Evolutionary conservation across 2,113 vertebrate species (phyloP), one percentile per base, ranked within the genome.

Genomic region (Prunella fulvescens): DNA sequence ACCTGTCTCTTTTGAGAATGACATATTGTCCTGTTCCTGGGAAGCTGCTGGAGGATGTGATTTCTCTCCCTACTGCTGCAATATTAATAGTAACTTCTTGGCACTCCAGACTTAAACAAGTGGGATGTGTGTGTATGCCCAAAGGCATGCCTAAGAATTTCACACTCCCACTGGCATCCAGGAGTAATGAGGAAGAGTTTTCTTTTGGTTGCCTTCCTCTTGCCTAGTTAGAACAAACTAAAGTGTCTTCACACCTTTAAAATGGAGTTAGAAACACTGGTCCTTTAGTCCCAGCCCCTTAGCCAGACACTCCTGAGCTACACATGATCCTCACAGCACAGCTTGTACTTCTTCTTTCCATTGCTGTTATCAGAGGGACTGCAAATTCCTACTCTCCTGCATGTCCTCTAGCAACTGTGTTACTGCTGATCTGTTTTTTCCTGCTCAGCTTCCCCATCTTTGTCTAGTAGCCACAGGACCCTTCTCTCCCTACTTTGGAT

Each of bases 31-130:
- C 54, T 65, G 40, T 73, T 76, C 37, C 35, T 53, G 91, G 71
- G 67, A 77, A 70, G 71, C 37, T 92, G 33, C 13, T 44, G 37
- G 45, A 69, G 39, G 51, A 50, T 50, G 29, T n/a, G 13, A 48
- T 57, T 88, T 88, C 76, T 86, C 45, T 90, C 33, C 33, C 18
- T 28, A 8, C 25, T 81, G 72, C 28, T 93, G 67, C 67, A 86
- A 12, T 73, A 80, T 61, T 92, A 79, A 58, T 28, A 81, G 56
- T 37, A 62, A 47, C 54, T 72, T 82, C 57, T 86, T 93, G 91
- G 80, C 83, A 83, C 86, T 80, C 78, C 31, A 48, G 10, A 60
- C 78, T 76, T 81, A 62, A 93, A 62, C 70, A 90, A 79, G 66
- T 40, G 45, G 54, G 24, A 42, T 65, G n/a, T 80, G 31, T 65